Conservation (phyloP, 2,797 vertebrate species). For the Hydrophis major region DNA sequence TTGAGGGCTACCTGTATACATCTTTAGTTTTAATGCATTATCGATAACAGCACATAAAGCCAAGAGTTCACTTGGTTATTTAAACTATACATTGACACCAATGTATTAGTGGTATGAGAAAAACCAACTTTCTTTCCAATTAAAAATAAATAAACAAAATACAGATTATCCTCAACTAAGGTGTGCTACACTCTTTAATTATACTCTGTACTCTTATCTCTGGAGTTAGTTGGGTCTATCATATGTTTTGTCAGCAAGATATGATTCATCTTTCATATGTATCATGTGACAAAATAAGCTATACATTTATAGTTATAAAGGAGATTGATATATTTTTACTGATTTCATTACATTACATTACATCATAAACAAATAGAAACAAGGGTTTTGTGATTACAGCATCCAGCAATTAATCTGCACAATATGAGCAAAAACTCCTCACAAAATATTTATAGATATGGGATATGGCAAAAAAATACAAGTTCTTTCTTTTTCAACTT, state of each 20-base stretch:
- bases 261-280: constrained; percentile 19
- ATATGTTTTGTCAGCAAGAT: not conserved
- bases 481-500: not conserved
- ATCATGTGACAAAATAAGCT: constrained; percentile 5
- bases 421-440: not conserved
- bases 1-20: not conserved
- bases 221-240: not conserved
- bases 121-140: not conserved
- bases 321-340: constrained; percentile 9
- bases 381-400: not conserved
- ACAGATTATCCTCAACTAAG: not conserved
- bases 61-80: not conserved
- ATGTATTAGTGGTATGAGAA: not conserved
- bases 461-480: not conserved
- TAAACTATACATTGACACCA: not conserved
- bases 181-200: not conserved
- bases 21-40: not conserved
- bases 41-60: not conserved
- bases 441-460: not conserved
- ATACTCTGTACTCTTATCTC: not conserved
- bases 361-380: constrained; percentile 1
- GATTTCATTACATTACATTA: constrained; percentile 1
- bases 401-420: not conserved
- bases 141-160: not conserved
- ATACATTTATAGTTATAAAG: constrained; percentile 21